Conservation (phyloP, 2,113 vertebrate species). For the Eulemur rufifrons region DNA sequence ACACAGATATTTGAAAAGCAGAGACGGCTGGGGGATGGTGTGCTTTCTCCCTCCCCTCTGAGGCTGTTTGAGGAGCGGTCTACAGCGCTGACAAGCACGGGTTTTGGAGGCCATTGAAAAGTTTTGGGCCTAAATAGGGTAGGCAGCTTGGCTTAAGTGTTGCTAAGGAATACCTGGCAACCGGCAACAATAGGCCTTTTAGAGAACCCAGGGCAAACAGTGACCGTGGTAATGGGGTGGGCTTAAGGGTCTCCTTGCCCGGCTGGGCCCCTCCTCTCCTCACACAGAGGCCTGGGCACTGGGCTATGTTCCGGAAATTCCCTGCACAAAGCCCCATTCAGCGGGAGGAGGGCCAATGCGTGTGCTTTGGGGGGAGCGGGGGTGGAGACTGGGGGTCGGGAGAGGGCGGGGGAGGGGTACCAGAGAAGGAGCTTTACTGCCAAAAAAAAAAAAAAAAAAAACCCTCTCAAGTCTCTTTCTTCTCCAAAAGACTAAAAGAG, state of each 20-base stretch:
- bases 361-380: slow-evolving; percentile 84
- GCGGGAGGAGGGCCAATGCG: slow-evolving; percentile 85
- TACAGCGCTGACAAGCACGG: slow-evolving; percentile 88
- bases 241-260: slow-evolving; percentile 87
- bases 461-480: slow-evolving; percentile 78
- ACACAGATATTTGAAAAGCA: slow-evolving; percentile 84
- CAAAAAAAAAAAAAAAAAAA: slow-evolving; percentile 71
- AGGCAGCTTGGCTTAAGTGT: slow-evolving; percentile 89
- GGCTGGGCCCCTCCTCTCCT: slow-evolving; percentile 84
- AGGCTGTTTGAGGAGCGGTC: slow-evolving; percentile 86
- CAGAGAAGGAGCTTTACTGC: slow-evolving; percentile 76
- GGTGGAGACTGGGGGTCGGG: slow-evolving; percentile 41
- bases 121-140: slow-evolving; percentile 88
- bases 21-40: slow-evolving; percentile 80
- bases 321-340: slow-evolving; percentile 88
- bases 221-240: slow-evolving; percentile 91
- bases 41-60: slow-evolving; percentile 74
- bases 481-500: slow-evolving; percentile 80
- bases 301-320: slow-evolving; percentile 91
- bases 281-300: slow-evolving; percentile 83
- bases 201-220: slow-evolving; percentile 90
- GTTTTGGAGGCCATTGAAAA: slow-evolving; percentile 91
- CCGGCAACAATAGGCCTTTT: slow-evolving; percentile 89
- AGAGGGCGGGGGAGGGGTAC: slow-evolving; percentile 63
- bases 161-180: slow-evolving; percentile 92